Base-by-base conservation (phyloP, 1,140 invertebrate genomes). In the Rhyzopertha dominica region DNA sequence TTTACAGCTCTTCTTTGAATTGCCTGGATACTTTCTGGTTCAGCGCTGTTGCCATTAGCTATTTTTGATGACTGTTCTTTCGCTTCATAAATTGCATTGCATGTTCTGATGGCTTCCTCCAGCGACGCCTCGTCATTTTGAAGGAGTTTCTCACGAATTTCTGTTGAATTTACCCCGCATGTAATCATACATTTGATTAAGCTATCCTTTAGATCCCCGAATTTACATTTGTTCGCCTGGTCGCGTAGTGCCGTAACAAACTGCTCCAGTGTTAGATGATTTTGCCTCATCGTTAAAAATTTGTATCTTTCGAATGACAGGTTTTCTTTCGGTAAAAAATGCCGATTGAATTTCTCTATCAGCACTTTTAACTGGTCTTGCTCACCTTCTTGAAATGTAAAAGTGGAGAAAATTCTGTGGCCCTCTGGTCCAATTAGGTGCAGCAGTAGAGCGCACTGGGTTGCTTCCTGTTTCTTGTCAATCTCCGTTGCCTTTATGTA, bases 101-200 rank as follows among this genome's bases (percentile, higher is more conserved):
- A n/a, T n/a, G n/a, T n/a, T n/a, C n/a, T n/a, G n/a, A n/a, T n/a
- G n/a, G n/a, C n/a, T n/a, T n/a, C n/a, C n/a, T n/a, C n/a, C n/a
- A n/a, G n/a, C n/a, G n/a, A n/a, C n/a, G n/a, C 17, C 5, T 48
- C 41, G 32, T 56, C 56, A 32, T 58, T 48, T 28, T 53, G 47
- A 4, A 61, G 31, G 16, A 61, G 30, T 49, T 45, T 53, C 43
- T 58, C 58, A 38, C 52, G 30, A 2, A 58, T 45, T 12, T 7
- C 29, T 17, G 35, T 28, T 18, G 57, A 47, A 16, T 25, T 49
- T 31, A 55, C 22, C 4, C 51, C 47, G 38, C 51, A 49, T 0
- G 34, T 41, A 9, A 54, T 10, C 16, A 54, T 39, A 10, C 26
- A 34, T 36, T 24, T 31, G 3, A 28, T 23, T 28, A 49, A 26